Evolutionary conservation across 2,113 vertebrate genomes (phyloP), one percentile per base, ranked within the genome.

Genomic region (Smithornis capensis): DNA sequence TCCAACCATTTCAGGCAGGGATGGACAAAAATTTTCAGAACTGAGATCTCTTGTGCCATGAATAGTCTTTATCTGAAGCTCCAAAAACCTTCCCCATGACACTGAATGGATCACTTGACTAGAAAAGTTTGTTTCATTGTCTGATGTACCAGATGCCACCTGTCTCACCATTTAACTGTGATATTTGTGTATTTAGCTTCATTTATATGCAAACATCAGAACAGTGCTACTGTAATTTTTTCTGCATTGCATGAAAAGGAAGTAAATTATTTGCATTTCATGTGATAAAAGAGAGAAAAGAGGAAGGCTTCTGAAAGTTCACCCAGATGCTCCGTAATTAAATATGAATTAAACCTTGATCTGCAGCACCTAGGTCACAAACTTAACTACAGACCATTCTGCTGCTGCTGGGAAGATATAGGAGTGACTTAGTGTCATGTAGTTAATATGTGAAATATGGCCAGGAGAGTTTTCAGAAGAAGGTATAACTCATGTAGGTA

Each of bases 51-150:
- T 56, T 52, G 31, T 89, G 50, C 22, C 10, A 3, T 7, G 8
- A 63, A 27, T 27, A 42, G 6, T 73, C 22, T 55, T 91, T 50
- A 40, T 35, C 9, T 81, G 78, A 77, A 75, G 19, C 29, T 15
- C 33, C 40, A 18, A 56, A 35, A 31, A 5, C 40, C 6, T 74
- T 90, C 31, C 37, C 21, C 0, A 0, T 38, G 40, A 4, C 31
- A 16, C 9, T 42, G 40, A 23, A 25, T 50, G 50, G 6, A 28
- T 59, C 14, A 12, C 12, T 49, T 60, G 49, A 13, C n/a, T 81
- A 24, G 44, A 68, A 52, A 60, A 33, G 23, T 63, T 56, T 84
- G 28, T 84, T 69, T 44, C 33, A 13, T 14, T 55, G 9, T 24
- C 42, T 52, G 47, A 17, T 52, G 6, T 7, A 18, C n/a, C 35